phyloP scores from a whole-genome alignment of 1,140 invertebrate genomes.

The Coenobita brevimanus region DNA sequence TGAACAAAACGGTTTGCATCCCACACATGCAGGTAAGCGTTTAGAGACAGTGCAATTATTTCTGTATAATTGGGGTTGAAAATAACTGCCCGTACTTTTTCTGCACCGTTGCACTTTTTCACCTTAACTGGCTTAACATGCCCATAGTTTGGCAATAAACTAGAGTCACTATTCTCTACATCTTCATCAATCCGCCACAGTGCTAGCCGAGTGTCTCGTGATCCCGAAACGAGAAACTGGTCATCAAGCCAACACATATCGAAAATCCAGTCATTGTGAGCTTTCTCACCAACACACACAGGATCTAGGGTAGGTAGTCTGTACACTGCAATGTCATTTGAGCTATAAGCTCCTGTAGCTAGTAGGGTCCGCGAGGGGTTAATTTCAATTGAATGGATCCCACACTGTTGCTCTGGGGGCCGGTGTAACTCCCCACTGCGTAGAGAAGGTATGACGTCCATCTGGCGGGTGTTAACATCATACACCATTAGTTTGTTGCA shows the following conservation, averaged over 20 bases:
- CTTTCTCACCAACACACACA: slow-evolving; percentile 92
- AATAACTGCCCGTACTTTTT: slow-evolving; percentile 89
- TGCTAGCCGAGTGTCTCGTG: slow-evolving; percentile 83
- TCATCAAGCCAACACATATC: slow-evolving; percentile 97
- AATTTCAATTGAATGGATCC: slow-evolving; percentile 94
- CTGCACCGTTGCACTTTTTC: slow-evolving; percentile 66
- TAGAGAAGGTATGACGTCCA: slow-evolving; percentile 90
- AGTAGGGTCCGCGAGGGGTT: slow-evolving; percentile 93
- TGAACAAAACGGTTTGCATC: slow-evolving; percentile 88
- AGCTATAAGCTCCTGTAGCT: slow-evolving; percentile 93
- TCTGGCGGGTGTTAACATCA: slow-evolving; percentile 83
- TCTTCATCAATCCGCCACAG: slow-evolving; percentile 75
- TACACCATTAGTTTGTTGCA: slow-evolving; percentile 96
- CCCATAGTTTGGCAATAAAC: slow-evolving; percentile 45
- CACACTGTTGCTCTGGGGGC: slow-evolving; percentile 75
- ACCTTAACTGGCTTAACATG: slow-evolving; percentile 61
- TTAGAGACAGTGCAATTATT: slow-evolving; percentile 92
- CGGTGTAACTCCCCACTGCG: slow-evolving; percentile 71
- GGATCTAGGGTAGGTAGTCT: slow-evolving; percentile 94
- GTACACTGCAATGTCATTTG: slow-evolving; percentile 95
- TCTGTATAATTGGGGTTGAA: slow-evolving; percentile 91
- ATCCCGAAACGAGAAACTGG: slow-evolving; percentile 94
- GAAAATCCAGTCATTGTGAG: slow-evolving; percentile 95
- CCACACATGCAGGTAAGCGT: slow-evolving; percentile 93
- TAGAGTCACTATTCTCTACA: slow-evolving; percentile 42